Evolutionary conservation across 2,113 vertebrate species (phyloP).

Genomic region (Sigmodon hispidus): DNA sequence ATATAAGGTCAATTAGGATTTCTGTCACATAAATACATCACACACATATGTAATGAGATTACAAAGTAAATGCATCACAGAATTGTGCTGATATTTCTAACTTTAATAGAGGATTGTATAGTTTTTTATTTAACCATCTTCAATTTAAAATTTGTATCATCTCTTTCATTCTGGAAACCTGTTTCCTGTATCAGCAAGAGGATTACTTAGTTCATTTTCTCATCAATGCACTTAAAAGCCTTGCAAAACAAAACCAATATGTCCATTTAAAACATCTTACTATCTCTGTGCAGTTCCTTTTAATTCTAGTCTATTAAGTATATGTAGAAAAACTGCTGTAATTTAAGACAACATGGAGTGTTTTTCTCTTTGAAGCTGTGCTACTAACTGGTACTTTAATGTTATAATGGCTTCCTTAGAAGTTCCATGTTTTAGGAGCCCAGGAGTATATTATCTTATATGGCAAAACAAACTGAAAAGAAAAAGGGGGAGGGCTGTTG

Average conservation of each 20-base stretch:
- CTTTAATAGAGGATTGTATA: neutral
- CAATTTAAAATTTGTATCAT: neutral
- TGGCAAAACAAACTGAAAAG: neutral
- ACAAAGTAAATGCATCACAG: constrained; percentile 11
- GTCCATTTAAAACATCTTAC: neutral
- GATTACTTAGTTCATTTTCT: constrained; percentile 32
- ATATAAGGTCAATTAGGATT: no score
- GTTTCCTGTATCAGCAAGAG: neutral
- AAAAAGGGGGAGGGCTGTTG: neutral
- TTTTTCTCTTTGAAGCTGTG: neutral
- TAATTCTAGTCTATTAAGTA: neutral
- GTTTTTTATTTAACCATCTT: constrained; percentile 45
- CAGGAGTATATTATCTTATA: neutral
- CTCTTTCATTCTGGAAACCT: neutral
- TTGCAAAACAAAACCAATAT: neutral
- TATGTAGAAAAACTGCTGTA: neutral
- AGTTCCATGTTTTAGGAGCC: neutral
- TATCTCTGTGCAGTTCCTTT: constrained; percentile 31
- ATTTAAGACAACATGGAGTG: neutral
- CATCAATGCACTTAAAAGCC: neutral
- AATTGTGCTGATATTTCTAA: neutral
- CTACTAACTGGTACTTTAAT: neutral
- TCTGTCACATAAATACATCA: no score
- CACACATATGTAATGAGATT: neutral
- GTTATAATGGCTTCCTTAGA: neutral